Conservation (phyloP, 2,888 invertebrate genomes). For the Zootermopsis nevadensis region DNA sequence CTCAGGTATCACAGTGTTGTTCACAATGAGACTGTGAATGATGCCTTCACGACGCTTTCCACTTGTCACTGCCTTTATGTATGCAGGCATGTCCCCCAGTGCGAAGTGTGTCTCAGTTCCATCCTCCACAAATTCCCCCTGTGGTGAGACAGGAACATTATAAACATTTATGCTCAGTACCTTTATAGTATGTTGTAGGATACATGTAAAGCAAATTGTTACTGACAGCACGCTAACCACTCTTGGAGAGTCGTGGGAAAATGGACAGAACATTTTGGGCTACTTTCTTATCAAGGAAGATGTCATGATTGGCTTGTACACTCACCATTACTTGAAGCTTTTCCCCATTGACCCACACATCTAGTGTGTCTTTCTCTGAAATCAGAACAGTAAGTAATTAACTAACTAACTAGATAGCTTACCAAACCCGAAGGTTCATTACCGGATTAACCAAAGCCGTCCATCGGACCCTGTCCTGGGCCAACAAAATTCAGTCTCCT, state of each 20-base stretch:
- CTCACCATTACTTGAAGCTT: constrained; percentile 74
- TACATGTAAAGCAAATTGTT: too few relatives aligned
- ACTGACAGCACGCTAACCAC: too few relatives aligned
- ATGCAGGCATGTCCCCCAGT: constrained; percentile 66
- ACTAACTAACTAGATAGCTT: too few relatives aligned
- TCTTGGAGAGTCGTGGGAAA: too few relatives aligned
- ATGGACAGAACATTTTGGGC: too few relatives aligned
- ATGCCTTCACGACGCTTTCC: constrained; percentile 72
- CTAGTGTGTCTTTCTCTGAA: constrained; percentile 79
- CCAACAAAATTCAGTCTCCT: too few relatives aligned
- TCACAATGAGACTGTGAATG: constrained; percentile 68
- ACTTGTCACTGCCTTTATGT: constrained; percentile 69
- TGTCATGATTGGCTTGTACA: too few relatives aligned
- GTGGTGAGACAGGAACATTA: constrained; percentile 51
- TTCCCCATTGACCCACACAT: constrained; percentile 81
- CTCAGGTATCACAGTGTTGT: constrained; percentile 59
- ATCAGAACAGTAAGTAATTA: constrained; percentile 53
- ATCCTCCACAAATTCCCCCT: constrained; percentile 85
- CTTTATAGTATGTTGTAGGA: too few relatives aligned
- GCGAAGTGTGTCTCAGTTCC: constrained; percentile 87
- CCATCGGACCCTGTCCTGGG: too few relatives aligned
- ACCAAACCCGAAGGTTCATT: too few relatives aligned
- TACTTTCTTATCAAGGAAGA: too few relatives aligned
- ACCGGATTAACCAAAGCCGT: too few relatives aligned
- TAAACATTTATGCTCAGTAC: neutral